Evolutionary conservation across 2,113 vertebrate species (phyloP).

Genomic region (Ursus arctos): DNA sequence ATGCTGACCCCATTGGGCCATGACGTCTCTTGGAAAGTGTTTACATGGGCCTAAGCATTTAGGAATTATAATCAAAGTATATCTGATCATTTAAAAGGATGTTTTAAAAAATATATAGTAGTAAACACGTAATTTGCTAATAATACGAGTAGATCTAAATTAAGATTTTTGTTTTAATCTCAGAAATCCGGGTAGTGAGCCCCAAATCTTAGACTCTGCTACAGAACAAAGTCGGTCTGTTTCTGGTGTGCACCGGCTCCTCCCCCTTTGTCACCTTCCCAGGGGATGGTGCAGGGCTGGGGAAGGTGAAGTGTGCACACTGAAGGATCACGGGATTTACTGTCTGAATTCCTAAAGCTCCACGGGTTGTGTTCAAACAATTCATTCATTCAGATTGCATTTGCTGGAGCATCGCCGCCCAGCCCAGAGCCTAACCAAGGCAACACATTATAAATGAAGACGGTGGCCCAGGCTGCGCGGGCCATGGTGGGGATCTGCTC

Average conservation of each 20-base stretch:
- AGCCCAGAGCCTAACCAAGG: neutral
- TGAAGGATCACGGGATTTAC: neutral
- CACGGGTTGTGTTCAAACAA: neutral
- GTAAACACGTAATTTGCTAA: neutral
- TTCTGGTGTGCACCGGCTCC: neutral
- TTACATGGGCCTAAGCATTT: neutral
- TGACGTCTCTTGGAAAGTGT: neutral
- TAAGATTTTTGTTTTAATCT: slow-evolving; percentile 6
- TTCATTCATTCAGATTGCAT: neutral
- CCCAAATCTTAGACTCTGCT: neutral
- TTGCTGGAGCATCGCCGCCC: neutral
- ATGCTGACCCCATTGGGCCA: neutral
- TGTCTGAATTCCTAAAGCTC: neutral
- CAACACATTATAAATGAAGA: neutral
- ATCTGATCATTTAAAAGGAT: neutral
- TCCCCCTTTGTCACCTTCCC: neutral
- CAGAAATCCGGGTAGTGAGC: neutral
- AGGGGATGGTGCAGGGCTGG: neutral
- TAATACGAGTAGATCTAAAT: neutral
- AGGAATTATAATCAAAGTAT: neutral
- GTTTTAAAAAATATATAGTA: neutral
- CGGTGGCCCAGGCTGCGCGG: neutral
- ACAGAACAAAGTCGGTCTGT: neutral
- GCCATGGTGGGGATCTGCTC: neutral
- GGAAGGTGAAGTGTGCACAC: neutral